Evolutionary conservation across 2,888 invertebrate genomes (phyloP), one percentile per base, ranked within the genome.

Genomic region (Myopa tessellatipennis): DNA sequence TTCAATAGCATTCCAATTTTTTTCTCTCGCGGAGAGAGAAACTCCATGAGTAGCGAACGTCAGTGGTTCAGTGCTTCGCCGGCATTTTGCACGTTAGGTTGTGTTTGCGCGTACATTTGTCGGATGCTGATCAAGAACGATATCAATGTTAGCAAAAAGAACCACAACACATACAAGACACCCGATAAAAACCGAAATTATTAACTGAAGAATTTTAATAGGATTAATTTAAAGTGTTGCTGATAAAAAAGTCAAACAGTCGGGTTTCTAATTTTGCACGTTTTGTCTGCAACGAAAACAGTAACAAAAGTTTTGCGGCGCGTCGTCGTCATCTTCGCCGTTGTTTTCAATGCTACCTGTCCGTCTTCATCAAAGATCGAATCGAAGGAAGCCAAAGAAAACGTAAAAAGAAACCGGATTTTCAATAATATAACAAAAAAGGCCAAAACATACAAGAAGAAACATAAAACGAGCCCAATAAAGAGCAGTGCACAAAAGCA

Each of bases 331-430:
- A n/a, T n/a, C n/a, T n/a, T n/a, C n/a, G 16, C 38, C 10, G 73
- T 12, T 40, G 38, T 73, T 63, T 73, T 14, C n/a, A 18, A 36
- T 12, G 45, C 69, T 36, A 4, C 52, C 26, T 26, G 26, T 1
- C 26, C 26, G 26, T 26, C 36, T 36, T 36, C 36, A 50, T 40
- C 55, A 34, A 55, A 52, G 18, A 68, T 26, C 26, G 58, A 68
- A 69, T 60, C 75, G 45, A 69, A 68, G 75, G 69, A 75, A 75
- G 75, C 75, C 58, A 45, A 74, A 67, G 65, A 74, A 74, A 55
- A 61, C 40, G 52, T 61, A 40, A 63, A 74, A 75, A 65, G 55
- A 75, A 75, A 75, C 75, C 75, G 75, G 75, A 75, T 75, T 75
- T 75, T 68, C 50, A 65, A 67, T 38, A 68, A 70, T 8, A 74